Percentiles rank a stretch among this genome's conserved stretches.
Evolutionary conservation across 2,797 vertebrate species (phyloP).

Genomic region (Danio albolineatus): DNA sequence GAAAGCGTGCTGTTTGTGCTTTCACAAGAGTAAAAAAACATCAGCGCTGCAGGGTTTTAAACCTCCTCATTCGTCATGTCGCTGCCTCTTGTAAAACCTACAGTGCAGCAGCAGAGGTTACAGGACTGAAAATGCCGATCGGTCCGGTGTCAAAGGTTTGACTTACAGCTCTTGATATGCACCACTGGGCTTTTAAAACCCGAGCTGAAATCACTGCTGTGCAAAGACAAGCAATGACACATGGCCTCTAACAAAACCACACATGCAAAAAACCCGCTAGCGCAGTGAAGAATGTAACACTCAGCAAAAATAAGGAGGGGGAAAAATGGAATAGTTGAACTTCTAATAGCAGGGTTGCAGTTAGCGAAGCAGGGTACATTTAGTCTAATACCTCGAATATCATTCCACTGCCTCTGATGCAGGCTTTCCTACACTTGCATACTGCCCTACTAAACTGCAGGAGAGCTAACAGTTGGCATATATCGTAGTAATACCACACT

Average conservation of each 20-base stretch:
- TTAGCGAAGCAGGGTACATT: neutral
- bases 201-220: constrained; percentile 18
- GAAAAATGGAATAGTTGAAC: neutral
- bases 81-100: constrained; percentile 22
- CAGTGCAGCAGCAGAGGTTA: constrained; percentile 22
- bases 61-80: constrained; percentile 19
- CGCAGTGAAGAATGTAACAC: constrained; percentile 45
- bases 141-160: constrained; percentile 11
- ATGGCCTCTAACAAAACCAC: constrained; percentile 23
- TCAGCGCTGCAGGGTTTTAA: constrained; percentile 9
- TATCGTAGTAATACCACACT: neutral
- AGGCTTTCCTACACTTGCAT: constrained; percentile 38
- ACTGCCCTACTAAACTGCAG: neutral
- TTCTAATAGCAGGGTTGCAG: constrained; percentile 49
- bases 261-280: constrained; percentile 52
- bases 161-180: constrained; percentile 28
- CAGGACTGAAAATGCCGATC: constrained; percentile 1
- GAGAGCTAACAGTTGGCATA: neutral
- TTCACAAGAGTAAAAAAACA: constrained; percentile 35
- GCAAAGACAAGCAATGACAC: constrained; percentile 12
- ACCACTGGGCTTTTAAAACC: constrained; percentile 5
- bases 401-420: constrained; percentile 44
- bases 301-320: constrained; percentile 6
- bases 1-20: constrained; percentile 38
- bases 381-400: constrained; percentile 45